Conservation (phyloP, 2,797 vertebrate species). For the Sebastolobus alascanus region DNA sequence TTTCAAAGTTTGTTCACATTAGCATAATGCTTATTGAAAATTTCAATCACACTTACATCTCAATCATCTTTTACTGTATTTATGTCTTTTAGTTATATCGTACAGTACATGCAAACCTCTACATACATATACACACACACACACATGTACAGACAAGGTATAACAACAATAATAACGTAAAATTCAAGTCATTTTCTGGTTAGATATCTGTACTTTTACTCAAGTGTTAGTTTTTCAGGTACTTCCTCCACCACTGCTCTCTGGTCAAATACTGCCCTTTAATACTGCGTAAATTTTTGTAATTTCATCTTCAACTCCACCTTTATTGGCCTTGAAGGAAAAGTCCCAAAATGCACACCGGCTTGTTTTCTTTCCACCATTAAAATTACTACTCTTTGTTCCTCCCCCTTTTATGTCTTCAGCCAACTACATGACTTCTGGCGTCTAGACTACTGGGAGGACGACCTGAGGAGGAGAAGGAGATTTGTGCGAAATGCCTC, state of each 20-base stretch:
- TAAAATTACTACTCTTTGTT: background rate
- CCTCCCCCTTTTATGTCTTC: slow-evolving; percentile 38
- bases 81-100: too few species aligned
- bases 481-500: slow-evolving; percentile 98
- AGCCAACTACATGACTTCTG: slow-evolving; percentile 98
- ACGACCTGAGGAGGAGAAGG: slow-evolving; percentile 95
- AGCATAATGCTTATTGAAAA: background rate
- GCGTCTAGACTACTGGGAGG: slow-evolving; percentile 99
- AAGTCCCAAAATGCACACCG: background rate
- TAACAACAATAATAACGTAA: too few species aligned
- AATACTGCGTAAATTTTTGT: slow-evolving; percentile 11
- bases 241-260: background rate
- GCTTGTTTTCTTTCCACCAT: background rate
- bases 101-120: too few species aligned
- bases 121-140: too few species aligned
- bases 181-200: too few species aligned
- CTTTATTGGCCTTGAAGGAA: slow-evolving; percentile 1
- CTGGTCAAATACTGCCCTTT: background rate
- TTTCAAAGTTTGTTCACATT: background rate
- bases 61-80: too few species aligned
- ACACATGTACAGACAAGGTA: too few species aligned
- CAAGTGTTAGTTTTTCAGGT: too few species aligned
- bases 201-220: too few species aligned
- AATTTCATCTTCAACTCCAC: background rate
- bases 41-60: background rate